Percentiles rank a stretch among this genome's conserved stretches.
These are phyloP conservation scores for Oscheius sp. DNA, from an alignment of 2,888 invertebrate genomes.

Conservation along the genomic window DNA sequence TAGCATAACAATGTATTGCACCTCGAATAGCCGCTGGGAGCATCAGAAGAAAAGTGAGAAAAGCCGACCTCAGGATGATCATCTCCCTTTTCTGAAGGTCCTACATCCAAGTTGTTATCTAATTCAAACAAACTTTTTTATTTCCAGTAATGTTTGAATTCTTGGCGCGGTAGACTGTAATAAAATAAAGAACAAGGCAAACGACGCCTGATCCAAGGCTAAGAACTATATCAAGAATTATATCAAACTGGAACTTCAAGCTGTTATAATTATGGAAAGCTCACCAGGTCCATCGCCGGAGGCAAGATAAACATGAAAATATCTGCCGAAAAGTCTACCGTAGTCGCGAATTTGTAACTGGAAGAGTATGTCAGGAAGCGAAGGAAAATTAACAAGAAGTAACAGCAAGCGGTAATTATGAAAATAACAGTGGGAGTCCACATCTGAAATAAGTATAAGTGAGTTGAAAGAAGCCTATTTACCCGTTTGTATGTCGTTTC, in stretches of 20 bases:
- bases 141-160: slow-evolving; percentile 3
- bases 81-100: slow-evolving; percentile 10
- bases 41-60: slow-evolving; percentile 21
- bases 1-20: slow-evolving; percentile 10
- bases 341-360: background rate
- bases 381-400: background rate
- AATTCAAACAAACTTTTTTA: slow-evolving; percentile 5
- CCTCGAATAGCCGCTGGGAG: slow-evolving; percentile 20
- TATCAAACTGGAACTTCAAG: slow-evolving; percentile 12
- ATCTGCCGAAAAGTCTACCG: background rate
- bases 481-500: slow-evolving; percentile 19
- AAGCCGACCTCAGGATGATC: slow-evolving; percentile 21
- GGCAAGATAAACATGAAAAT: slow-evolving; percentile 28
- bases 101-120: background rate
- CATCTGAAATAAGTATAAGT: slow-evolving; percentile 16
- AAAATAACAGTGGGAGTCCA: background rate
- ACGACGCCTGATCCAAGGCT: slow-evolving; percentile 15
- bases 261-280: background rate
- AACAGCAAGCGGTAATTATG: background rate
- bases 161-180: slow-evolving; percentile 7
- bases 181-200: slow-evolving; percentile 11
- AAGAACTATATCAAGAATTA: slow-evolving; percentile 10
- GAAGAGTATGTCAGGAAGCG: background rate
- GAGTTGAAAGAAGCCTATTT: background rate
- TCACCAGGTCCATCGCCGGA: slow-evolving; percentile 12